Evolutionary conservation across 2,888 invertebrate genomes (phyloP).

Genomic region (Luperina testacea): DNA sequence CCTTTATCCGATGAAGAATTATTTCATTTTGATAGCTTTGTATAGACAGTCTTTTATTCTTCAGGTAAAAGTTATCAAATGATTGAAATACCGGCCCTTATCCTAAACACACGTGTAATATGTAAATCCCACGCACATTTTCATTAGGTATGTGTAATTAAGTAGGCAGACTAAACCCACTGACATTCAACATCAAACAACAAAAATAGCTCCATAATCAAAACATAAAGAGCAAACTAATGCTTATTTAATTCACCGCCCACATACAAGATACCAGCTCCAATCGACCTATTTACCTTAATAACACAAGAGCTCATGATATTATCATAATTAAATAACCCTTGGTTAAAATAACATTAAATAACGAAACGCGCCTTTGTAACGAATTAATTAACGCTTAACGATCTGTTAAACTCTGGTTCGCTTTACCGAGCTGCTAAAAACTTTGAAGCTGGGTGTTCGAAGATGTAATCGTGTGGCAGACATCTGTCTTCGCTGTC

Average conservation of each 20-base stretch:
- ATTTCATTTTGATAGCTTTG: background rate
- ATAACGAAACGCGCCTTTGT: slow-evolving; percentile 50
- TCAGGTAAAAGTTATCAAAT: background rate
- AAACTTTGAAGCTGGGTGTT: slow-evolving; percentile 57
- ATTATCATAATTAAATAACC: slow-evolving; percentile 40
- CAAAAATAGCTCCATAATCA: slow-evolving; percentile 67
- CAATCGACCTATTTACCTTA: slow-evolving; percentile 39
- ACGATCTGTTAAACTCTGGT: slow-evolving; percentile 56
- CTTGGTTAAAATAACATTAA: slow-evolving; percentile 53
- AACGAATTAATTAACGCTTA: slow-evolving; percentile 61
- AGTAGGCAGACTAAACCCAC: slow-evolving; percentile 64
- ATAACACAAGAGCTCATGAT: slow-evolving; percentile 22
- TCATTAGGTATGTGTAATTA: background rate
- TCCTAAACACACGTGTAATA: background rate
- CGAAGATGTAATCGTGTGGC: slow-evolving; percentile 48
- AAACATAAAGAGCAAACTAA: slow-evolving; percentile 86
- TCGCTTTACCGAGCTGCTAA: slow-evolving; percentile 51
- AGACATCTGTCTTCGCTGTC: slow-evolving; percentile 35
- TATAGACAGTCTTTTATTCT: background rate
- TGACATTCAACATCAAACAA: slow-evolving; percentile 25
- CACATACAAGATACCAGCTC: slow-evolving; percentile 9
- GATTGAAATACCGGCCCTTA: background rate
- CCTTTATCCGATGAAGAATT: background rate
- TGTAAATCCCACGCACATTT: background rate
- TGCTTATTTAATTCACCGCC: slow-evolving; percentile 26